Base-by-base conservation (phyloP, 1,140 invertebrate species). In the Zaprionus capensis region DNA sequence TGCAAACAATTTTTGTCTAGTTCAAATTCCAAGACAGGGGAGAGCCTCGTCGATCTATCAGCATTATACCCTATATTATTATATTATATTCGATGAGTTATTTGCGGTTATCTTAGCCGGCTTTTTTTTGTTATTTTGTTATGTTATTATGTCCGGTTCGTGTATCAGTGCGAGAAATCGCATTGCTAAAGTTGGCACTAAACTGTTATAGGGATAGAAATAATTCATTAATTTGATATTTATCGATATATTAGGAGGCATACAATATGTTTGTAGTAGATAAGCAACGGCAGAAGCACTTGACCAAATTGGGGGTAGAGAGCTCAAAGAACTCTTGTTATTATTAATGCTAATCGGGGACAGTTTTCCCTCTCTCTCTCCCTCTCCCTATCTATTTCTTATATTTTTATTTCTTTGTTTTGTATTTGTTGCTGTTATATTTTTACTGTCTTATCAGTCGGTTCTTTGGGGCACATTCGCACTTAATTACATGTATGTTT, bases 331-430 rank as follows among this genome's bases (percentile, higher is more conserved):
- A 46, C 53, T 51, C 4, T 14, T 12, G 20, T 22, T 46, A 17
- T 22, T 51, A 57, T 22, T 24, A 57, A 34, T 53, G 57, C 67
- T 55, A 71, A 71, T 70, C 67, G 20, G 59, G 53, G 17, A 0
- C 26, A 53, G 58, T 22, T 31, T 56, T 26, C 2, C 24, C 9
- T 4, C 31, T 34, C 9, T 34, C 7, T 9, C 9, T 4, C 7
- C 11, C 24, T 26, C 24, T 4, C 24, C 24, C 26, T 6, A 5
- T 28, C 6, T 28, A 3, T 34, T 3, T 34, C 3, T 51, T 51
- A 14, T 15, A 49, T 31, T 34, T 31, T 22, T 63, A 31, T 31
- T 63, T 51, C 12, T 31, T 34, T 36, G 31, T 58, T 38, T 20
- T 58, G n/a, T 31, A 24, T 51, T 51, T 51, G 46, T 51, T 14